Conservation (phyloP, 2,888 invertebrate genomes). For the Peribatodes rhomboidaria region DNA sequence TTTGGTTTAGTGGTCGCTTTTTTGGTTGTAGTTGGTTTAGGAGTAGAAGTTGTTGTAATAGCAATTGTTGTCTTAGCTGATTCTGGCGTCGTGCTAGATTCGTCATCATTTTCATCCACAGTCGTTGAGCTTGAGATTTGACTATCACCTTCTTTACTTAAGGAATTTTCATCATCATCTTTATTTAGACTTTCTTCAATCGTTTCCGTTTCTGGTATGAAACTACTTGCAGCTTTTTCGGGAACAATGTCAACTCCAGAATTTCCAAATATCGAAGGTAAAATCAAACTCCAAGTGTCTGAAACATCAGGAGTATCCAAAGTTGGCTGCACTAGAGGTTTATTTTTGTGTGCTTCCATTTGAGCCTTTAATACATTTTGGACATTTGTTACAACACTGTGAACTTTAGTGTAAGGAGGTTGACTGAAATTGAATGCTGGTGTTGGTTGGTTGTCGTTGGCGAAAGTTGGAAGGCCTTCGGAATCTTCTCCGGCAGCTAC, state of each 20-base stretch:
- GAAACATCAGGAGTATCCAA: slow-evolving; percentile 91
- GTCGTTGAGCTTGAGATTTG: slow-evolving; percentile 59
- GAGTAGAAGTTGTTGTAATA: slow-evolving; percentile 39
- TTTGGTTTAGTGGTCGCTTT: slow-evolving; percentile 36
- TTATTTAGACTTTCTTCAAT: slow-evolving; percentile 61
- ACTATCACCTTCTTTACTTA: slow-evolving; percentile 69
- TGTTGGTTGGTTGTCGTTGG: slow-evolving; percentile 80
- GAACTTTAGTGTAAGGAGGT: slow-evolving; percentile 89
- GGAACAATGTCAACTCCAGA: slow-evolving; percentile 88
- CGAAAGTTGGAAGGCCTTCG: slow-evolving; percentile 83
- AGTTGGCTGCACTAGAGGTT: slow-evolving; percentile 74
- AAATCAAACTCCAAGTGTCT: slow-evolving; percentile 92
- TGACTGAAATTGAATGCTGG: slow-evolving; percentile 81
- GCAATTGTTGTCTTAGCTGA: slow-evolving; percentile 37
- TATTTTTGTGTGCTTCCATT: slow-evolving; percentile 88
- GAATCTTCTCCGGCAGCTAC: slow-evolving; percentile 93
- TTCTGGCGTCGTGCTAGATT: slow-evolving; percentile 36
- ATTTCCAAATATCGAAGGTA: slow-evolving; percentile 93
- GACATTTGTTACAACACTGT: slow-evolving; percentile 93
- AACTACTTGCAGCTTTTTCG: slow-evolving; percentile 76
- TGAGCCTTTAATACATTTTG: slow-evolving; percentile 94
- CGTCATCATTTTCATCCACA: slow-evolving; percentile 45
- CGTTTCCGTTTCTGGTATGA: slow-evolving; percentile 79
- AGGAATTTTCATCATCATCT: slow-evolving; percentile 59
- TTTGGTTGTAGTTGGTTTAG: slow-evolving; percentile 32